Conservation (phyloP, 2,113 vertebrate species). For the Ailuropoda melanoleuca region DNA sequence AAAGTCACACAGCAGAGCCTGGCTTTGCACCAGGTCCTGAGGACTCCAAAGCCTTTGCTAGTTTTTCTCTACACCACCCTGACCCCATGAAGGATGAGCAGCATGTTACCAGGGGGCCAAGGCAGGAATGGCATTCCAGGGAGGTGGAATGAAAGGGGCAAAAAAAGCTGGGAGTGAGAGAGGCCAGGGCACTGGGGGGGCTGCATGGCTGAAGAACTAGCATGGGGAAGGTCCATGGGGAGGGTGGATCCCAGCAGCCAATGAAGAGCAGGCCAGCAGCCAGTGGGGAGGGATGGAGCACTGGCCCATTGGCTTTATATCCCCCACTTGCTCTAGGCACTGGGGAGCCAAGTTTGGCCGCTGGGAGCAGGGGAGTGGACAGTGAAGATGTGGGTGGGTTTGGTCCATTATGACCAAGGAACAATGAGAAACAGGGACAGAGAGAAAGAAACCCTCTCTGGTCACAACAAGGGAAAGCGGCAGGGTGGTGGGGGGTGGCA, state of each 20-base stretch:
- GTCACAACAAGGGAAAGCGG: slow-evolving; percentile 36
- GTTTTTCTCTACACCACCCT: background rate
- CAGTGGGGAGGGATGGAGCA: background rate
- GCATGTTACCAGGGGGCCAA: background rate
- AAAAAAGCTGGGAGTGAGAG: background rate
- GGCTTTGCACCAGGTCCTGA: background rate
- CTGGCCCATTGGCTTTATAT: background rate
- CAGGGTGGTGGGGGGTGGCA: background rate
- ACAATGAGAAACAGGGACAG: slow-evolving; percentile 9
- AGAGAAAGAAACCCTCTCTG: background rate
- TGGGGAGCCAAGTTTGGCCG: background rate
- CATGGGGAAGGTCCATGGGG: background rate
- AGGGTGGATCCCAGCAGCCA: background rate
- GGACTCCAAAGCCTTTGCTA: background rate
- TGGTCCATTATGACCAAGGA: background rate
- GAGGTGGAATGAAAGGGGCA: background rate
- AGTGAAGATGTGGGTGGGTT: background rate
- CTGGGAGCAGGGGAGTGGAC: background rate
- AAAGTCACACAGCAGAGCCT: background rate
- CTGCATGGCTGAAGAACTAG: background rate
- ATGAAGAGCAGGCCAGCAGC: background rate
- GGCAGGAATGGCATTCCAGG: background rate
- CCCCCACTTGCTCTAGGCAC: background rate
- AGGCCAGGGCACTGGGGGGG: background rate
- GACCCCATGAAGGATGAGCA: background rate